Conservation (phyloP, 2,797 vertebrate genomes). For the Pterois miles region DNA sequence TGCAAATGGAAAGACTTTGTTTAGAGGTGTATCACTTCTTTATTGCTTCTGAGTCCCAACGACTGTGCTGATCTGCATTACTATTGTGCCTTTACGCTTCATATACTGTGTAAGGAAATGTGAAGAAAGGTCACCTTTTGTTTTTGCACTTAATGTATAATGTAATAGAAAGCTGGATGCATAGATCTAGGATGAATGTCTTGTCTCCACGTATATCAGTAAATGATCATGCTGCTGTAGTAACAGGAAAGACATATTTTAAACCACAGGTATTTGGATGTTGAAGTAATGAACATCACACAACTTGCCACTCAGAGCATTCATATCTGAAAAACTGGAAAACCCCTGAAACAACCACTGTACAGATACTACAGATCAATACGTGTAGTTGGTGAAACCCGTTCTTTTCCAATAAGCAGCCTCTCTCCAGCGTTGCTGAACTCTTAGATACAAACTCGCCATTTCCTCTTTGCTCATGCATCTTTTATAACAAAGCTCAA, state of each 20-base stretch:
- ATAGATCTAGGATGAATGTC: not conserved
- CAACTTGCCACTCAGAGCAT: not conserved
- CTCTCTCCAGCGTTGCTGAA: not conserved
- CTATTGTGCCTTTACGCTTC: conserved; percentile 15
- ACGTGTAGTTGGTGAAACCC: not conserved
- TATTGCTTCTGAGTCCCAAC: conserved; percentile 3
- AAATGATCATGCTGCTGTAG: not conserved
- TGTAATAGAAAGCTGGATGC: not conserved
- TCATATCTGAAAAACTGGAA: not conserved
- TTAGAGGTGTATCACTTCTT: conserved; percentile 47
- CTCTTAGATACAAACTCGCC: not conserved
- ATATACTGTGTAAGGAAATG: conserved; percentile 26
- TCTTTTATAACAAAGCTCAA: conserved; percentile 15
- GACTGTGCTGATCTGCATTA: conserved; percentile 37
- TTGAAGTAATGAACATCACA: not conserved
- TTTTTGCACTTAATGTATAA: conserved; percentile 22
- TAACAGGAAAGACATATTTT: not conserved
- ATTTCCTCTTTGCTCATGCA: conserved; percentile 10
- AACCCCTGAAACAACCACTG: not conserved
- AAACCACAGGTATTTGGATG: not conserved
- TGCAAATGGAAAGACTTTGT: not conserved
- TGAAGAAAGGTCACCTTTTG: conserved; percentile 39
- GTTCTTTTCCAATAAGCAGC: not conserved
- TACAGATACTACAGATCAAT: not conserved
- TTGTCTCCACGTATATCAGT: not conserved